Evolutionary conservation across 2,797 vertebrate genomes (phyloP).

Genomic region (Lagocephalus sceleratus): DNA sequence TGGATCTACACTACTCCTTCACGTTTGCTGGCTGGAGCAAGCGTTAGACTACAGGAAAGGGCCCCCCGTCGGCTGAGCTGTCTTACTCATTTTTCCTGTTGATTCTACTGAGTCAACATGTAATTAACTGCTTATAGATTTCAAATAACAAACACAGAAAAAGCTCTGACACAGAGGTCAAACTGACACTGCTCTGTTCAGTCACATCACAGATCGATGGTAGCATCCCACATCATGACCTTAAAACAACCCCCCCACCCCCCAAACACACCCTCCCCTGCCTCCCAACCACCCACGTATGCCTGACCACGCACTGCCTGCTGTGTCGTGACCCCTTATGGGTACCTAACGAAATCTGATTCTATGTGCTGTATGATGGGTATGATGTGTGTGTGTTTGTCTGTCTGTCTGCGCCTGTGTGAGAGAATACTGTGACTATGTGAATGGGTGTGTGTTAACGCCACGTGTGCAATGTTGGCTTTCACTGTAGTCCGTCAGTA

Average conservation of each 20-base stretch:
- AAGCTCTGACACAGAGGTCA: constrained; percentile 41
- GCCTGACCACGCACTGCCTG: constrained; percentile 66
- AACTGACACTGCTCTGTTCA: constrained; percentile 40
- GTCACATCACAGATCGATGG: constrained; percentile 51
- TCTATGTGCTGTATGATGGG: constrained; percentile 3
- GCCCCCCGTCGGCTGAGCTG: constrained; percentile 36
- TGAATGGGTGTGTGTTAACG: constrained; percentile 16
- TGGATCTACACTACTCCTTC: constrained; percentile 67
- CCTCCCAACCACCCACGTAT: constrained; percentile 63
- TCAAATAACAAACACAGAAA: constrained; percentile 24
- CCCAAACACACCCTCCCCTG: constrained; percentile 16
- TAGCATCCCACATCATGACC: constrained; percentile 41
- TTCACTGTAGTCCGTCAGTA: constrained; percentile 82
- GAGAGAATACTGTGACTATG: constrained; percentile 17
- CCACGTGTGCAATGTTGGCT: constrained; percentile 59
- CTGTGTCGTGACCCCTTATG: neutral
- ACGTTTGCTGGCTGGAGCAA: constrained; percentile 79
- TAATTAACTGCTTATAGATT: constrained; percentile 15
- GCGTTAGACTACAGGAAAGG: constrained; percentile 81
- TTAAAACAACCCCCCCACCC: constrained; percentile 16
- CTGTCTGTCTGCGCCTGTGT: neutral
- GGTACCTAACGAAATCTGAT: constrained; percentile 13
- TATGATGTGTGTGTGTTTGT: neutral
- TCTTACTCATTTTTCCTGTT: constrained; percentile 19
- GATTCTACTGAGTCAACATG: neutral